A percentile compares a stretch with the other conserved stretches of the same genome.
Evolutionary conservation across 2,113 vertebrate genomes (phyloP).

Genomic region (Pluvianellus socialis): DNA sequence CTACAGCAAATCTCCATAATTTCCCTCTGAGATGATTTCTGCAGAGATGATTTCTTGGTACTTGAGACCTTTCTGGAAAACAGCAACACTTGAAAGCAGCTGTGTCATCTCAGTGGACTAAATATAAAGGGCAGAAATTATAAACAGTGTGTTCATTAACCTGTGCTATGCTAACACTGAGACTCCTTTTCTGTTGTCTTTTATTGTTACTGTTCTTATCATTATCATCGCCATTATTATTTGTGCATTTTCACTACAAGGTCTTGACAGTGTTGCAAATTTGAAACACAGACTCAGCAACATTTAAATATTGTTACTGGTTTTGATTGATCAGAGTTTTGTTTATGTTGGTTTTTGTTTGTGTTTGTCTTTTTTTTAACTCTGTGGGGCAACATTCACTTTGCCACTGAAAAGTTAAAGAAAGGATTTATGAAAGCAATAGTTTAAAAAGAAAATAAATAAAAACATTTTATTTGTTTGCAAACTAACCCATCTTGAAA

Average conservation of each 20-base stretch:
- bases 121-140: not conserved
- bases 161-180: not conserved
- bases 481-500: not conserved
- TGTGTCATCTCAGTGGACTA: not conserved
- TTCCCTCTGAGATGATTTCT: not conserved
- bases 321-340: not conserved
- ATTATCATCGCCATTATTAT: not conserved
- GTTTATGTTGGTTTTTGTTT: not conserved
- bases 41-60: not conserved
- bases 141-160: not conserved
- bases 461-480: not conserved
- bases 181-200: not conserved
- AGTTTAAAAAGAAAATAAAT: not conserved
- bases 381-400: not conserved
- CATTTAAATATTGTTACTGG: not conserved
- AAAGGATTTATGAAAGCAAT: not conserved
- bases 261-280: not conserved
- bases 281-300: not conserved
- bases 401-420: not conserved
- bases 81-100: not conserved
- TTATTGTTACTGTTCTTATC: not conserved
- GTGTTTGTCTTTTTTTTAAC: too few relatives aligned
- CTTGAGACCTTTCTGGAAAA: not conserved
- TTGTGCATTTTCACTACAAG: not conserved
- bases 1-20: not conserved